These are phyloP conservation scores for Ceratitis capitata DNA, from an alignment of 1,140 invertebrate species.

Conservation along the genomic window DNA sequence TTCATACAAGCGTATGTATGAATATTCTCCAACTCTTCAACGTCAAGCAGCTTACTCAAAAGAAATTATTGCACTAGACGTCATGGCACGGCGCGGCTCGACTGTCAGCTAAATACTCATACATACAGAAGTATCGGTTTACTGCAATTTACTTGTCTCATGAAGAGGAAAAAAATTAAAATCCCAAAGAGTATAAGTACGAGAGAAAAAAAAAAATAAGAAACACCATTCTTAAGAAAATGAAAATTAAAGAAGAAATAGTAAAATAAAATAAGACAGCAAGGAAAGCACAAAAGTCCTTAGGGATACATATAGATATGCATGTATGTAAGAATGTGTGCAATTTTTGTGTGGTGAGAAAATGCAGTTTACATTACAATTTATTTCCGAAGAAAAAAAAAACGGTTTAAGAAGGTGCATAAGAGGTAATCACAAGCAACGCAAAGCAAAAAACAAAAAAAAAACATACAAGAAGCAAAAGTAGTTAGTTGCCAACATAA, in stretches of 20 bases:
- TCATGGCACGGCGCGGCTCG: not conserved
- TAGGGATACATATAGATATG: too few relatives aligned
- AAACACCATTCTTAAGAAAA: not conserved
- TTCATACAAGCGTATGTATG: too few relatives aligned
- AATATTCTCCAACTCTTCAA: not conserved
- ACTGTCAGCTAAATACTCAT: not conserved
- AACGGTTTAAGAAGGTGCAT: not conserved
- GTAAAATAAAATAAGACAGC: not conserved
- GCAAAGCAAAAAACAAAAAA: not conserved
- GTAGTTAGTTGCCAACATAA: not conserved
- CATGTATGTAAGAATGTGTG: too few relatives aligned
- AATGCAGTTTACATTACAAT: conserved; percentile 11
- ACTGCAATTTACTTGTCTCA: conserved; percentile 25
- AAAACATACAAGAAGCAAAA: not conserved
- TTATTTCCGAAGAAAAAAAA: too few relatives aligned
- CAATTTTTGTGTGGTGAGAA: not conserved
- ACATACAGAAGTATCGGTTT: not conserved
- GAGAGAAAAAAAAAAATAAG: too few relatives aligned
- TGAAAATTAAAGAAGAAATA: conserved; percentile 11
- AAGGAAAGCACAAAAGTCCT: not conserved
- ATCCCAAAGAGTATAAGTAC: not conserved
- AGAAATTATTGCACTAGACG: conserved; percentile 32
- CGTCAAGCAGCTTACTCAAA: conserved; percentile 25
- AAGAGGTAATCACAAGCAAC: not conserved
- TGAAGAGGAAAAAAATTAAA: conserved; percentile 14